Evolutionary conservation across 2,888 invertebrate genomes (phyloP).

Genomic region (Mesorhabditis spiculigera): DNA sequence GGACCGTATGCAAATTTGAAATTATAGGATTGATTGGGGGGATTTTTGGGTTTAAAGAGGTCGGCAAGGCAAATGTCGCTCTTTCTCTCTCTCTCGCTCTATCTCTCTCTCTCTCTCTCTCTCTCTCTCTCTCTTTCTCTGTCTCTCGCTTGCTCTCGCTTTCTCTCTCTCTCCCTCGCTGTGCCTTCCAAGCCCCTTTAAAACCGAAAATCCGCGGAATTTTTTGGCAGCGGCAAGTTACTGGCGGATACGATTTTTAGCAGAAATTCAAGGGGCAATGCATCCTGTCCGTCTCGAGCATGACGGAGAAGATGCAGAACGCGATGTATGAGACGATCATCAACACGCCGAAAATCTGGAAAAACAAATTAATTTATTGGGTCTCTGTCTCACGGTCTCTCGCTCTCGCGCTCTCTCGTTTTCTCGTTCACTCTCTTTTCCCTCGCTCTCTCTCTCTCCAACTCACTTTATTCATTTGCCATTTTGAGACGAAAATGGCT

Average conservation of each 20-base stretch:
- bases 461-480: constrained; percentile 89
- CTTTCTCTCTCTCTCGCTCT: too few relatives aligned
- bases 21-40: too few relatives aligned
- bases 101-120: too few relatives aligned
- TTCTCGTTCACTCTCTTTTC: background rate
- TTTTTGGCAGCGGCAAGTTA: background rate
- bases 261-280: constrained; percentile 53
- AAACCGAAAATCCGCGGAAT: too few relatives aligned
- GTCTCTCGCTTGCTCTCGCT: too few relatives aligned
- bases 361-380: too few relatives aligned
- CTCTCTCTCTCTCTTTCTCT: too few relatives aligned
- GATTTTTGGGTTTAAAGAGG: too few relatives aligned
- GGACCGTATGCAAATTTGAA: too few relatives aligned
- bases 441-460: constrained; percentile 60
- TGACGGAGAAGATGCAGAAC: constrained; percentile 53
- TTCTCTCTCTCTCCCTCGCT: too few relatives aligned
- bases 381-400: background rate
- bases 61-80: too few relatives aligned
- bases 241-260: constrained; percentile 14
- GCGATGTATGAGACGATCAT: constrained; percentile 74
- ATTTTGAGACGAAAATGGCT: constrained; percentile 66
- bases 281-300: constrained; percentile 47
- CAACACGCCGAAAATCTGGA: constrained; percentile 74
- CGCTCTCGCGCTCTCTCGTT: background rate
- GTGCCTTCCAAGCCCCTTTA: too few relatives aligned